phyloP scores from a whole-genome alignment of 2,797 vertebrate species.

The Sebastiscus tertius region DNA sequence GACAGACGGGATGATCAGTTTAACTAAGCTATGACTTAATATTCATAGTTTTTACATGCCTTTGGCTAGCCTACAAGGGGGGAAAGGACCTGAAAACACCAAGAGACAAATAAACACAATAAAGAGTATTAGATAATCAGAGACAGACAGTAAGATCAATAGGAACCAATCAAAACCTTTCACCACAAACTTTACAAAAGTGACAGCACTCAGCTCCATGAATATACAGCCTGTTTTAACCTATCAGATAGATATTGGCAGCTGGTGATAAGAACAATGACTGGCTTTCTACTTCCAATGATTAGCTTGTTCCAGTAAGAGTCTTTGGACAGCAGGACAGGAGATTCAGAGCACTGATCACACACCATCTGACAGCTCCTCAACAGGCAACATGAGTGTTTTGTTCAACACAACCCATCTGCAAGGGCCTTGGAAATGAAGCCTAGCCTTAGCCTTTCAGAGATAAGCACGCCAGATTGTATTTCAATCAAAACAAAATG shows the following conservation, averaged over 20 bases:
- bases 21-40: background rate
- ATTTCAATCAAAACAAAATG: conserved; percentile 19
- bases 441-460: background rate
- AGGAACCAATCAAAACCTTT: background rate
- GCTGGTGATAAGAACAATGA: conserved; percentile 47
- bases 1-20: background rate
- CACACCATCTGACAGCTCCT: conserved; percentile 17
- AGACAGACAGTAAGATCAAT: background rate
- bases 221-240: background rate
- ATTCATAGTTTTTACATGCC: background rate
- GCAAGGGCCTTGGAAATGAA: background rate
- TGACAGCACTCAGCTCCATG: background rate
- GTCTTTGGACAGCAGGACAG: conserved; percentile 37
- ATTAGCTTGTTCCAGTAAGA: conserved; percentile 34
- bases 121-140: background rate
- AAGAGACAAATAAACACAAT: background rate
- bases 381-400: background rate
- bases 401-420: background rate
- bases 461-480: background rate
- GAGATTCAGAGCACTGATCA: conserved; percentile 37
- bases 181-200: background rate
- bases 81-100: background rate
- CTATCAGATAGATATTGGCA: conserved; percentile 37
- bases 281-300: conserved; percentile 21
- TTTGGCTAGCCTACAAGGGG: background rate